Conservation (phyloP, 2,113 vertebrate species). For the Todiramphus chloris region DNA sequence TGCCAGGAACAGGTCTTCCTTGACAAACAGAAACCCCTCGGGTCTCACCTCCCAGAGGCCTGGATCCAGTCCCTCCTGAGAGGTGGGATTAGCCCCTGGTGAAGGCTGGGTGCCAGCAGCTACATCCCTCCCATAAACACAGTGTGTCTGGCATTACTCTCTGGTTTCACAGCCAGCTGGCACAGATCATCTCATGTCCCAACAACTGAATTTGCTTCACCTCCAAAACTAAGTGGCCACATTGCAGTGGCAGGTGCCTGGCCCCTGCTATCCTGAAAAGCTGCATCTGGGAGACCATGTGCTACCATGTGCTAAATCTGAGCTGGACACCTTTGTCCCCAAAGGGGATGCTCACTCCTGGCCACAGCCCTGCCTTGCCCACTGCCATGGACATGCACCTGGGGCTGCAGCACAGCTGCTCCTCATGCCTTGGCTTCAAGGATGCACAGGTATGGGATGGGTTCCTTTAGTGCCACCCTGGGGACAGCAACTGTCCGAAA, state of each 20-base stretch:
- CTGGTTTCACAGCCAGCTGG: not conserved
- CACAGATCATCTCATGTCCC: not conserved
- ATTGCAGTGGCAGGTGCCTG: not conserved
- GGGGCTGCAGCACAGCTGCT: not conserved
- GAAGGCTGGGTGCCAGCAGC: not conserved
- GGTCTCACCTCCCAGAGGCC: not conserved
- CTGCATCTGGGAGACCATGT: accelerated
- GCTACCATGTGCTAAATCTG: not conserved
- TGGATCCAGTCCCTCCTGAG: not conserved
- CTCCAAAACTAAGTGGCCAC: not conserved
- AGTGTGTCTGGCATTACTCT: not conserved
- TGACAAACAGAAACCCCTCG: not conserved
- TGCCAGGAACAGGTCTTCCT: not conserved
- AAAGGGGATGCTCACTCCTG: not conserved
- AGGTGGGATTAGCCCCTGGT: not conserved
- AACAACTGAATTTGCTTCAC: not conserved
- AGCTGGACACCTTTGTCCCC: accelerated
- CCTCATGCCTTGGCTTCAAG: not conserved
- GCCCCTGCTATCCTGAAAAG: not conserved
- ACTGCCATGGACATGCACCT: accelerated
- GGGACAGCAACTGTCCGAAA: not conserved
- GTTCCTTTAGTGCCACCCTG: accelerated
- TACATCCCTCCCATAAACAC: accelerated
- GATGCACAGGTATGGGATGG: accelerated
- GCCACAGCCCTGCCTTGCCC: not conserved